Percentiles rank a stretch among this genome's conserved stretches.
These are phyloP conservation scores for Oxyscelio sp. DNA, from an alignment of 2,888 invertebrate genomes.

Conservation along the genomic window DNA sequence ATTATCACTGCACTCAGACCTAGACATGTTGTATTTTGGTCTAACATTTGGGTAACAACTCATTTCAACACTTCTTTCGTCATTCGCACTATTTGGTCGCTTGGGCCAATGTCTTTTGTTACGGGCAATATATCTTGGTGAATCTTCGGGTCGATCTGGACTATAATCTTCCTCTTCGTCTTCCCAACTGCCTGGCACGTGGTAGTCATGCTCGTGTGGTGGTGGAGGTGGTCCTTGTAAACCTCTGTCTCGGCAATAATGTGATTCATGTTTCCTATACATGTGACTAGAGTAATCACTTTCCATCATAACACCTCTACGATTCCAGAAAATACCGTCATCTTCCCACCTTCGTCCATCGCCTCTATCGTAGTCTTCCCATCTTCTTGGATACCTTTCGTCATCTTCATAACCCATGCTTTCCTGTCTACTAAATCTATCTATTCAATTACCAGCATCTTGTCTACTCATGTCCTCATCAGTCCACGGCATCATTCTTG, in stretches of 20 bases:
- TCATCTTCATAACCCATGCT: conserved; percentile 89
- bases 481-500: conserved; percentile 85
- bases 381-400: conserved; percentile 83
- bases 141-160: conserved; percentile 84
- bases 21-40: conserved; percentile 84
- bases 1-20: conserved; percentile 87
- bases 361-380: conserved; percentile 83
- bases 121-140: conserved; percentile 83
- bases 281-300: conserved; percentile 88
- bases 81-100: conserved; percentile 87
- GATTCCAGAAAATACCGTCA: conserved; percentile 87
- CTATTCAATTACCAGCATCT: conserved; percentile 87
- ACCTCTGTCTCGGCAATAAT: conserved; percentile 83
- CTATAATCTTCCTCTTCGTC: conserved; percentile 85
- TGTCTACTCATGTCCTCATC: conserved; percentile 89
- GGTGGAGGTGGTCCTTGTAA: conserved; percentile 54
- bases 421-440: conserved; percentile 87
- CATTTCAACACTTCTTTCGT: conserved; percentile 84
- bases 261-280: conserved; percentile 82
- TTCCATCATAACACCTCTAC: conserved; percentile 88
- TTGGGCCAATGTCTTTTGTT: conserved; percentile 87
- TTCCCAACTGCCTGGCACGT: conserved; percentile 80
- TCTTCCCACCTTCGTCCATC: conserved; percentile 88
- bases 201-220: conserved; percentile 80
- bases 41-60: conserved; percentile 83